Base-by-base conservation (phyloP, 1,140 invertebrate species). In the Musca vetustissima region DNA sequence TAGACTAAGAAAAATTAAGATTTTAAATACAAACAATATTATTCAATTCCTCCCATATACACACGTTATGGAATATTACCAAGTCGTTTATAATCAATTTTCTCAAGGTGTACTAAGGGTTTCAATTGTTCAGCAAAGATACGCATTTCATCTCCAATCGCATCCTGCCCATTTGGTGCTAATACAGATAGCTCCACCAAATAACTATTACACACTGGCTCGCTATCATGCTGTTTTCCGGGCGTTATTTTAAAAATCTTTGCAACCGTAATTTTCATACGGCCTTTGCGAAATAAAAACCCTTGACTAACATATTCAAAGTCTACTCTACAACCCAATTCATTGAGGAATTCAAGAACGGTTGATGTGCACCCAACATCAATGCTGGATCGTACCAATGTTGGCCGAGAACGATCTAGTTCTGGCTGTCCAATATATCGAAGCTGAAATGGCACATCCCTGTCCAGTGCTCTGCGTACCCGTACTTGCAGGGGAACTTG, bases 181-280 rank as follows among this genome's bases (percentile, higher is more conserved):
- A 98, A 85, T n/a, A 90, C 88, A 76, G 95, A 97, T 24, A 99
- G 85, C 82, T 99, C 96, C 1, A 99, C 96, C 48, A 98, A 85
- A 83, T 97, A 95, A 74, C 95, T 98, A 72, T 93, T 91, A 3
- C 94, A 94, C 72, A 98, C 90, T 2, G 93, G 89, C 78, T 98
- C 96, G 74, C 86, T 86, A 65, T 92, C 90, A 24, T 86, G 84
- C 14, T 88, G 83, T 79, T 91, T 92, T 64, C 87, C 89, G 68
- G 89, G 89, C 50, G 84, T 85, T 85, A 94, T 91, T 88, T 95
- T 95, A 73, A 93, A 96, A 13, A 99, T 91, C 84, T 98, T 98
- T 1, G 94, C 94, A 0, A 98, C 95, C 2, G 94, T 97, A 2
- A 98, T 92, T 83, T 98, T 98, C 93, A 98, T 97, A 77, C 96